Percentiles rank a stretch among this genome's conserved stretches.
These are phyloP conservation scores for Actinostola sp. DNA, from an alignment of 92 coral and sea anemone species.

Conservation along the genomic window DNA sequence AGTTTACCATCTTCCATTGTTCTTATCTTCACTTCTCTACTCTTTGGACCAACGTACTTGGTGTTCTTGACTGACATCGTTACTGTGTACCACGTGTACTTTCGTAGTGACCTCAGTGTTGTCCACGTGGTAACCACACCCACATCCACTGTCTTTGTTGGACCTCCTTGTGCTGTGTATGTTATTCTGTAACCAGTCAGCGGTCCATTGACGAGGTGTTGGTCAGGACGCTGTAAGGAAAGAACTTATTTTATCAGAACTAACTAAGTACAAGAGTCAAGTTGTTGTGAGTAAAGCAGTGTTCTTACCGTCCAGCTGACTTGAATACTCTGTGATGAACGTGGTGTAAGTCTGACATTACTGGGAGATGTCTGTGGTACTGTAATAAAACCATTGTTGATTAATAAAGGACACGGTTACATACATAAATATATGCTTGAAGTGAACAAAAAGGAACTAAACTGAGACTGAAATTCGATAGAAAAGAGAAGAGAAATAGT, in stretches of 20 bases:
- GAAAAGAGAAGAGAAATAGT: neutral
- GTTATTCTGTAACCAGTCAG: slow-evolving; percentile 13
- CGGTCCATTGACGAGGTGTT: slow-evolving; percentile 11
- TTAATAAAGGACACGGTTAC: no score
- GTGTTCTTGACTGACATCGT: neutral
- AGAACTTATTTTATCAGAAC: neutral
- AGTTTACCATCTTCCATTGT: no score
- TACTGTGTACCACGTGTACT: neutral
- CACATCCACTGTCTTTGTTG: neutral
- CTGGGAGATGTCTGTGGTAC: no score
- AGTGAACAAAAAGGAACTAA: no score
- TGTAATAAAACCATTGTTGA: no score
- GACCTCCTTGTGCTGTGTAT: neutral
- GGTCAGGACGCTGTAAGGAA: slow-evolving; percentile 13
- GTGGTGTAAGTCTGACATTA: no score
- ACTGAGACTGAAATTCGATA: no score
- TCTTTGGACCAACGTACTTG: neutral
- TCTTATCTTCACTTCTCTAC: neutral
- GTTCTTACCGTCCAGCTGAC: no score
- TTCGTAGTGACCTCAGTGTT: neutral
- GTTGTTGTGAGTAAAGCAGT: no score
- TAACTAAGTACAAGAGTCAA: neutral
- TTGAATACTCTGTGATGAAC: no score
- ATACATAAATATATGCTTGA: no score
- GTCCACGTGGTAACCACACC: neutral